These are phyloP conservation scores for Chaetophractus vellerosus DNA, from an alignment of 2,797 vertebrate species.

Conservation along the genomic window DNA sequence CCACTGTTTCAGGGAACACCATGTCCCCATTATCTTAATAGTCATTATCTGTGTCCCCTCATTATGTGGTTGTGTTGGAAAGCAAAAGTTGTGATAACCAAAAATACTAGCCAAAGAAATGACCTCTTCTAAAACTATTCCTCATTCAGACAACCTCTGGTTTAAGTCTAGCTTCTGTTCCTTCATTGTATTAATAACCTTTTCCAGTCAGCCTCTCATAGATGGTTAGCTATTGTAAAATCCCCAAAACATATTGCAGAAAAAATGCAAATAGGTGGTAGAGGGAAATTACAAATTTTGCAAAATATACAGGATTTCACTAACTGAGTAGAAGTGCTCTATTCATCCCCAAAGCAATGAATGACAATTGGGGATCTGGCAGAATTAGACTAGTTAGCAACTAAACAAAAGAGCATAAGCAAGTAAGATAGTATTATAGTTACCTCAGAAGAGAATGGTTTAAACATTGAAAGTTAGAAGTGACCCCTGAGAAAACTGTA, in stretches of 20 bases:
- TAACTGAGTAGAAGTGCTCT: neutral
- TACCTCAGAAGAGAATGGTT: neutral
- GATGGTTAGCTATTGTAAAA: neutral
- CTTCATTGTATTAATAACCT: neutral
- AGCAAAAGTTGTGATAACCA: neutral
- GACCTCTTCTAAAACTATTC: neutral
- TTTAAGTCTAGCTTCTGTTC: neutral
- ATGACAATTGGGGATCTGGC: neutral
- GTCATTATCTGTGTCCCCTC: neutral
- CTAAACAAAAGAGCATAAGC: neutral
- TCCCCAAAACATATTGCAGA: neutral
- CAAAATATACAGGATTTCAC: neutral
- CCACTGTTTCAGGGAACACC: neutral
- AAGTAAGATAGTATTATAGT: neutral
- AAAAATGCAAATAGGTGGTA: neutral
- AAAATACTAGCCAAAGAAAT: neutral
- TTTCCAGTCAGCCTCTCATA: neutral
- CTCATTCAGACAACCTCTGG: neutral
- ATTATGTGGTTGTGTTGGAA: neutral
- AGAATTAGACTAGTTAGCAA: neutral
- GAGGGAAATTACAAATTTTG: conserved; percentile 4
- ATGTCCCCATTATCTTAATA: neutral
- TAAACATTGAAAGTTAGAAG: neutral
- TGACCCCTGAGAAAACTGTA: neutral
- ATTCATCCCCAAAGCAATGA: neutral